Conservation (phyloP, 2,113 vertebrate species). For the Aspiorhynchus laticeps region DNA sequence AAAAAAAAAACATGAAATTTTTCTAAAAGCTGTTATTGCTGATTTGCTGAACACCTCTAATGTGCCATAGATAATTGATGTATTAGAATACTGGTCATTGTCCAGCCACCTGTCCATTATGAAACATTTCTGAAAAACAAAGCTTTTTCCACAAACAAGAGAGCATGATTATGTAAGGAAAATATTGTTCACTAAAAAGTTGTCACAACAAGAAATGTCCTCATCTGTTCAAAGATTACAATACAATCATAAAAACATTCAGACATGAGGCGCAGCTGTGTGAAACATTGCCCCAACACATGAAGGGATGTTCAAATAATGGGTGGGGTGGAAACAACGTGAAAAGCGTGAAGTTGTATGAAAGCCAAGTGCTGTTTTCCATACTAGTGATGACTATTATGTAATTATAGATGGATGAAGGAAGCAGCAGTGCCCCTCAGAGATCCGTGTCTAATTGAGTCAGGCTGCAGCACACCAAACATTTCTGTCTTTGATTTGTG, state of each 20-base stretch:
- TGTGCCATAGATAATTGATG: conserved; percentile 36
- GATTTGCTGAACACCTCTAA: conserved; percentile 46
- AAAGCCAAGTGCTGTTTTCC: conserved; percentile 47
- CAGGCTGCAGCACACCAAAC: conserved; percentile 38
- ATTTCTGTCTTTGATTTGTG: conserved; percentile 20
- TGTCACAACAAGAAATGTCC: neutral
- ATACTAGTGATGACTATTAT: conserved; percentile 56
- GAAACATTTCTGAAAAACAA: conserved; percentile 24
- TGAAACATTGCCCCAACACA: conserved; percentile 16
- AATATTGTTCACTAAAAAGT: neutral
- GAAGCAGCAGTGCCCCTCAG: conserved; percentile 28
- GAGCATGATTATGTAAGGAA: neutral
- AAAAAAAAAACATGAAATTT: neutral
- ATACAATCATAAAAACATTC: neutral
- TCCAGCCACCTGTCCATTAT: conserved; percentile 39
- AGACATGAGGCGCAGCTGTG: conserved; percentile 39
- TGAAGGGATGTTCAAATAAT: neutral
- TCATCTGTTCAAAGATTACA: conserved; percentile 10
- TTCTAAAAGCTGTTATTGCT: conserved; percentile 46
- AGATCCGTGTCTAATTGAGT: conserved; percentile 38
- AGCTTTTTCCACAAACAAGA: neutral
- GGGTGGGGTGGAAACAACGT: neutral
- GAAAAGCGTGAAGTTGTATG: neutral
- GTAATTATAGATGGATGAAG: conserved; percentile 59
- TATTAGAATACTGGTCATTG: conserved; percentile 16